Evolutionary conservation across 2,797 vertebrate species (phyloP), one percentile per base, ranked within the genome.

Genomic region (Loriculus beryllinus): DNA sequence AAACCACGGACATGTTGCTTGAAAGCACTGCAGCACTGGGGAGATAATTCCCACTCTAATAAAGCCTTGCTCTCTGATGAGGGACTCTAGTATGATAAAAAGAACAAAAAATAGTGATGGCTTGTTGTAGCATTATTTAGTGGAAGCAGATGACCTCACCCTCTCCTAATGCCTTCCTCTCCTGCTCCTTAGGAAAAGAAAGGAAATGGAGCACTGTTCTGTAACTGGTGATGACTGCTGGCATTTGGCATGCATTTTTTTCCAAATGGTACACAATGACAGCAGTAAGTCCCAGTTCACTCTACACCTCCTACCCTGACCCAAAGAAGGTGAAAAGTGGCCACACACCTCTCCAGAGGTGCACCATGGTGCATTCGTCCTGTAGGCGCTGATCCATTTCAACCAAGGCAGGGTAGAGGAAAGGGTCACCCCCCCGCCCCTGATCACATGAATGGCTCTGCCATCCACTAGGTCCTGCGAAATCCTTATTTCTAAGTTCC

Each of bases 301-400:
- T 90, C 62, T 26, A 45, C 23, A 22, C 6, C 28, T 86, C 35
- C 56, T n/a, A 21, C 25, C 31, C 39, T n/a, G 17, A 86, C 31
- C 39, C 5, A 1, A 39, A 42, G 26, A 54, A 74, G 39, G 40
- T 37, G 29, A 76, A 80, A 76, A 1, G 1, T 0, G 2, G 43
- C 42, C 31, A 28, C 8, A 11, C 7, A 8, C 35, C 86, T 65
- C 76, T 54, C 42, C 54, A 72, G 49, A 62, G 40, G 12, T 2
- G 7, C 33, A 43, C 10, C 22, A 17, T 51, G 0, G 1, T 12
- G 22, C 10, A 5, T 23, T 19, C 1, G 0, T 68, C 45, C 43
- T 23, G 20, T 47, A 69, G 13, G 45, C 4, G 0, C 65, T 56
- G 45, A 74, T 83, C 28, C 80, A 52, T 12, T 37, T 70, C n/a